Evolutionary conservation across 2,113 vertebrate genomes (phyloP).

Genomic region (Microcebus griseorufus): DNA sequence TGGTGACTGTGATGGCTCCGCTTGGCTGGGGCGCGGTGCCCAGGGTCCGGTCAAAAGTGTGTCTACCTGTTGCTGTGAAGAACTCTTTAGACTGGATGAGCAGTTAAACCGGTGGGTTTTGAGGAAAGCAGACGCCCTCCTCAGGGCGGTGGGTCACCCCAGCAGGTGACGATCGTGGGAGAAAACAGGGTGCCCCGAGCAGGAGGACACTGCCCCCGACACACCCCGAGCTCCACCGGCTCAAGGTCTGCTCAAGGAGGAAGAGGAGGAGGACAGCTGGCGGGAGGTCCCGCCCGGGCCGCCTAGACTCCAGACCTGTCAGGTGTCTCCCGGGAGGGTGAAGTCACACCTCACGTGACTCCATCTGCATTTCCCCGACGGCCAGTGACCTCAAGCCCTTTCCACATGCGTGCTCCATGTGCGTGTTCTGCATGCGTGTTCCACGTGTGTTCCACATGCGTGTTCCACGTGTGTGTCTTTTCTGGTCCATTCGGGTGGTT

Average conservation of each 20-base stretch:
- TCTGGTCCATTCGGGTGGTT: background rate
- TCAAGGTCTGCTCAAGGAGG: background rate
- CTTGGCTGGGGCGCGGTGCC: background rate
- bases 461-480: background rate
- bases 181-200: background rate
- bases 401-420: background rate
- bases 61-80: background rate
- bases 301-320: background rate
- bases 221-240: background rate
- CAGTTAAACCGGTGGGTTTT: background rate
- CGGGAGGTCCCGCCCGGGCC: background rate
- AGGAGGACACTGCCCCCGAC: background rate
- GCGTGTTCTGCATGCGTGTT: background rate
- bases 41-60: background rate
- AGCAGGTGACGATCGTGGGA: background rate
- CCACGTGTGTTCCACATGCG: fast-evolving
- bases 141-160: background rate
- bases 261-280: background rate
- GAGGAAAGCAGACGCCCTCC: background rate
- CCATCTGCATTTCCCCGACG: background rate
- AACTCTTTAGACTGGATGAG: background rate
- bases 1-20: background rate
- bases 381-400: background rate
- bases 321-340: background rate
- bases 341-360: background rate